These are phyloP conservation scores for Drosophila testacea DNA, from an alignment of 2,888 invertebrate genomes.

Conservation along the genomic window DNA sequence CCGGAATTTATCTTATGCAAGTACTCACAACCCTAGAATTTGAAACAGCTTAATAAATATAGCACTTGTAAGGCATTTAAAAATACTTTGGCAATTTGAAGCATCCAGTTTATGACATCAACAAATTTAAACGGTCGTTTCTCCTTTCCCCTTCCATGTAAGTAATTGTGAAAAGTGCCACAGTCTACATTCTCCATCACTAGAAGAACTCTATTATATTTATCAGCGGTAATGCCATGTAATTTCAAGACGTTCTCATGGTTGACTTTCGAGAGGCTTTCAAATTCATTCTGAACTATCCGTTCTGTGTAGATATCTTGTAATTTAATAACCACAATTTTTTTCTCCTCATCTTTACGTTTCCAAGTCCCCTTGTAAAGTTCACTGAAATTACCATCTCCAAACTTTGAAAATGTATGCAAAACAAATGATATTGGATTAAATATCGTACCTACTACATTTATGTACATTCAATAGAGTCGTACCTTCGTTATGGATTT, in stretches of 20 bases:
- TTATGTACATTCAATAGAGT: not conserved
- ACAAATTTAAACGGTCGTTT: not conserved
- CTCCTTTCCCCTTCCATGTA: not conserved
- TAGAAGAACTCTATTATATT: not conserved
- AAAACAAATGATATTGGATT: no score
- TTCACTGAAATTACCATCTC: not conserved
- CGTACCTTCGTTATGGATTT: not conserved
- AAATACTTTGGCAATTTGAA: slow-evolving; percentile 2
- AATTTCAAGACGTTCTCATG: slow-evolving; percentile 4
- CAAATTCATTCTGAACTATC: not conserved
- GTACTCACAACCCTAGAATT: slow-evolving; percentile 7
- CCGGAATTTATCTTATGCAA: not conserved
- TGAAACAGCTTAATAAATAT: not conserved
- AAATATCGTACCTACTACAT: not conserved
- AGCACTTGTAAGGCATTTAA: not conserved
- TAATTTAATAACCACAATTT: not conserved
- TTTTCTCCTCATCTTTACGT: not conserved
- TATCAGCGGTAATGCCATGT: not conserved
- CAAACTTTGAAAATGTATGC: not conserved
- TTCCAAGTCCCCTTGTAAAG: not conserved
- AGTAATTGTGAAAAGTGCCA: not conserved
- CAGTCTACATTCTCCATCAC: not conserved
- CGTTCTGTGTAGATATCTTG: not conserved
- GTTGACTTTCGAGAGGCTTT: not conserved
- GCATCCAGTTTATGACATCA: slow-evolving; percentile 2